These are phyloP conservation scores for Mycteria americana DNA, from an alignment of 2,797 vertebrate genomes.

Conservation along the genomic window DNA sequence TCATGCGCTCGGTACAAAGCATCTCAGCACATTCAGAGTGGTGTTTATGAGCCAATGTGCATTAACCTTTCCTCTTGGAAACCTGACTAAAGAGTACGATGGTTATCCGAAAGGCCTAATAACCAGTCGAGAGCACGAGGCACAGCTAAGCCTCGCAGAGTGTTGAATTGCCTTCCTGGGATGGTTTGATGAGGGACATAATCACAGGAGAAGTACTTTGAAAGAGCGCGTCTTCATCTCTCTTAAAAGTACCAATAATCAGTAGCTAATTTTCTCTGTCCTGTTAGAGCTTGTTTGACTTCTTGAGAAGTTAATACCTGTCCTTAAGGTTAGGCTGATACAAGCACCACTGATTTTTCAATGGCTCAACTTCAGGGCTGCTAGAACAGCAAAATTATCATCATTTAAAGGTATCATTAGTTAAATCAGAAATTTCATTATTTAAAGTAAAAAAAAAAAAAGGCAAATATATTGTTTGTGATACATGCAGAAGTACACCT, in stretches of 20 bases:
- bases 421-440: background rate
- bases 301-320: background rate
- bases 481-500: background rate
- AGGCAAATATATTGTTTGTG: background rate
- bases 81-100: background rate
- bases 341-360: background rate
- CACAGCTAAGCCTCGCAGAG: background rate
- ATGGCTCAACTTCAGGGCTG: background rate
- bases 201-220: background rate
- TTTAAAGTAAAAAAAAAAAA: background rate
- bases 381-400: background rate
- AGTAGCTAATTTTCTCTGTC: background rate
- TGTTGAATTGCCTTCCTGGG: background rate
- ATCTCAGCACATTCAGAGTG: background rate
- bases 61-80: background rate
- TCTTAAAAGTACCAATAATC: background rate
- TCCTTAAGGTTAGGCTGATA: background rate
- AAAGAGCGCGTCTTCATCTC: background rate
- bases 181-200: background rate
- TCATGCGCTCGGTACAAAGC: accelerated
- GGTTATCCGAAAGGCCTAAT: background rate
- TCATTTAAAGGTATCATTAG: background rate
- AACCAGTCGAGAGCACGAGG: background rate
- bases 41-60: background rate
- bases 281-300: background rate